Conservation (phyloP, 64 coral and sea anemone genomes). For the Anthopleura sola region DNA sequence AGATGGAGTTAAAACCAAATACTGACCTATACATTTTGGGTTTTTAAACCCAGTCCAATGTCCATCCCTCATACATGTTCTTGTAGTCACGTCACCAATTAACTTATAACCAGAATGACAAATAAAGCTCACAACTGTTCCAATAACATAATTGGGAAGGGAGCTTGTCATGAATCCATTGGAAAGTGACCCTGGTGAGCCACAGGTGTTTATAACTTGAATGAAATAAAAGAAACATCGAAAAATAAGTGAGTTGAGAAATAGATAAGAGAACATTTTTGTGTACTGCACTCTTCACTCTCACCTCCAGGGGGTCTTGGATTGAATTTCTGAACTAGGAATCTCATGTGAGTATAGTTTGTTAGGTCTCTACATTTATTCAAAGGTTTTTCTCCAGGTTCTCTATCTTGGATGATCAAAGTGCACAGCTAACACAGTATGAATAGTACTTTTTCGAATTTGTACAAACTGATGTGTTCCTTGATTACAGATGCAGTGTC, state of each 20-base stretch:
- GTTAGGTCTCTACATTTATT: no score
- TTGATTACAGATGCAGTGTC: no score
- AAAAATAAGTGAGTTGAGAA: background rate
- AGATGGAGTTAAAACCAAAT: background rate
- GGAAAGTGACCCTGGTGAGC: background rate
- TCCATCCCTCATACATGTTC: constrained; percentile 1
- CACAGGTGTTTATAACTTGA: constrained; percentile 26
- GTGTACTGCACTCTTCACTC: no score
- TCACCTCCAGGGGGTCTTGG: no score
- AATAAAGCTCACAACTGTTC: background rate
- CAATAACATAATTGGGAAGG: background rate
- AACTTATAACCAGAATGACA: constrained; percentile 25
- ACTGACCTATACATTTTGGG: constrained; percentile 15
- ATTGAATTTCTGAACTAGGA: no score
- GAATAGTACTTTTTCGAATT: no score
- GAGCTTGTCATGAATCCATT: background rate
- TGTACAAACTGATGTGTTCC: no score
- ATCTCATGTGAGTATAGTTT: no score
- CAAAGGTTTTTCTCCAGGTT: no score
- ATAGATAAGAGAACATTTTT: no score
- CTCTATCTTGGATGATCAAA: no score
- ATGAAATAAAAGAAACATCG: background rate
- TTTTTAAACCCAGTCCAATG: background rate
- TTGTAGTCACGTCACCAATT: background rate
- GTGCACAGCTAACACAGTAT: no score